phyloP scores from a whole-genome alignment of 1,140 invertebrate species.

The Globodera ellingtonae region DNA sequence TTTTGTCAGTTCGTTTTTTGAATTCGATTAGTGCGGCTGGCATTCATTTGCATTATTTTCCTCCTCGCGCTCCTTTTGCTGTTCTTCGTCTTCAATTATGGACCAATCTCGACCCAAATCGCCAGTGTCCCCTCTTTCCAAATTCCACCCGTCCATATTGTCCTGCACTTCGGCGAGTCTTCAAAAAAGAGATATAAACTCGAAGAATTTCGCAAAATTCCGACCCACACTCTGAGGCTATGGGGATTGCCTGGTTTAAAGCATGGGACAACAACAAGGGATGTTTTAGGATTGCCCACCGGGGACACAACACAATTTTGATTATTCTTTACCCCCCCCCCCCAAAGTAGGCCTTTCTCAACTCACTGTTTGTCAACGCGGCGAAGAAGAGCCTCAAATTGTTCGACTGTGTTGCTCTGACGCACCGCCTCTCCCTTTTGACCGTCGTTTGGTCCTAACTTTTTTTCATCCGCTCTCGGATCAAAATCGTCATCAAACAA shows the following conservation, averaged over 20 bases:
- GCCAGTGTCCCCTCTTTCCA: conserved; percentile 44
- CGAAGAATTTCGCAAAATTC: neutral
- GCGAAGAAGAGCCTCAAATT: conserved; percentile 42
- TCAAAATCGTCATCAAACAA: conserved; percentile 61
- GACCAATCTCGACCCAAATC: conserved; percentile 35
- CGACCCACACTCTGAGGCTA: too few species aligned
- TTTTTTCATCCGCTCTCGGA: conserved; percentile 51
- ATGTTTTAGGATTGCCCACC: too few species aligned
- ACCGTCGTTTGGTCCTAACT: conserved; percentile 7
- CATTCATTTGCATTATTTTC: neutral
- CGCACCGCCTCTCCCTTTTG: neutral
- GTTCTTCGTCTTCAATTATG: conserved; percentile 15
- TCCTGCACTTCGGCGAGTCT: conserved; percentile 46
- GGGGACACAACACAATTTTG: too few species aligned
- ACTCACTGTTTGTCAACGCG: conserved; percentile 38
- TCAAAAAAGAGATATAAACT: conserved; percentile 1
- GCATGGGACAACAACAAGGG: too few species aligned
- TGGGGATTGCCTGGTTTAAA: too few species aligned
- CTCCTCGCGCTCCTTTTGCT: neutral
- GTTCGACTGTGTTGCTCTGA: conserved; percentile 25
- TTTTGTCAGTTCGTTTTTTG: neutral
- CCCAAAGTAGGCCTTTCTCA: too few species aligned
- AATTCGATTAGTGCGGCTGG: neutral
- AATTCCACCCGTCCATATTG: conserved; percentile 31
- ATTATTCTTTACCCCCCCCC: too few species aligned